Percentiles rank a stretch among this genome's conserved stretches.
Conservation (phyloP, 1,140 invertebrate genomes). For the Zophobas atratus region DNA sequence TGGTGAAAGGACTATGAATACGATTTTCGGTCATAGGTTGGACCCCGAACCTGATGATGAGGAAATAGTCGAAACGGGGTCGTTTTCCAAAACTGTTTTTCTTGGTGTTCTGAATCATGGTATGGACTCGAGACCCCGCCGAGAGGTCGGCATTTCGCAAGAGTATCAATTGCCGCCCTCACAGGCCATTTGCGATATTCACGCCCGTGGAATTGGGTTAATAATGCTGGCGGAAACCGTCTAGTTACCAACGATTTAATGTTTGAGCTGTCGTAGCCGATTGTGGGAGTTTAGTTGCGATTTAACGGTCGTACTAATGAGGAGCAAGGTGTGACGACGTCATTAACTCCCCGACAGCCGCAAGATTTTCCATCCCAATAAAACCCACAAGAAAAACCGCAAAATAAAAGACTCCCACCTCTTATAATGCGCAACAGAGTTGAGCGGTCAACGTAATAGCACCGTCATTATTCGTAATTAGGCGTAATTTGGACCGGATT, state of each 20-base stretch:
- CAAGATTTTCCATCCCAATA: constrained; percentile 27
- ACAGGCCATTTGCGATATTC: not conserved
- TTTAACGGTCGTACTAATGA: constrained; percentile 31
- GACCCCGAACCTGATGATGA: too few species aligned
- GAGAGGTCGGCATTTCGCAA: too few species aligned
- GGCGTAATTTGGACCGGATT: constrained; percentile 41
- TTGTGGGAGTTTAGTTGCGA: constrained; percentile 29
- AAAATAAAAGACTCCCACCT: constrained; percentile 43
- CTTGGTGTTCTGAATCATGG: too few species aligned
- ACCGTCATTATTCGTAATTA: constrained; percentile 47
- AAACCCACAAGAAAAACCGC: constrained; percentile 26
- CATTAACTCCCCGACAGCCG: constrained; percentile 1
- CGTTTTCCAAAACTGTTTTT: too few species aligned
- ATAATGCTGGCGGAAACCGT: constrained; percentile 27
- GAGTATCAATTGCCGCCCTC: too few species aligned
- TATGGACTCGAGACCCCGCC: too few species aligned
- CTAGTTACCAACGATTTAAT: constrained; percentile 18
- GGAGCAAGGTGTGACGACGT: constrained; percentile 37
- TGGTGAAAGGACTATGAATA: too few species aligned
- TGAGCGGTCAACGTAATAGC: constrained; percentile 20
- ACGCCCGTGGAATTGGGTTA: not conserved
- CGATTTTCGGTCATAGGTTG: too few species aligned
- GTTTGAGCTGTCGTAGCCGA: not conserved
- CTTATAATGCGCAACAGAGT: constrained; percentile 5
- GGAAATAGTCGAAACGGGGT: too few species aligned